Percentiles rank a stretch among this genome's conserved stretches.
Conservation (phyloP, 1,140 invertebrate genomes). For the Microplitis demolitor region DNA sequence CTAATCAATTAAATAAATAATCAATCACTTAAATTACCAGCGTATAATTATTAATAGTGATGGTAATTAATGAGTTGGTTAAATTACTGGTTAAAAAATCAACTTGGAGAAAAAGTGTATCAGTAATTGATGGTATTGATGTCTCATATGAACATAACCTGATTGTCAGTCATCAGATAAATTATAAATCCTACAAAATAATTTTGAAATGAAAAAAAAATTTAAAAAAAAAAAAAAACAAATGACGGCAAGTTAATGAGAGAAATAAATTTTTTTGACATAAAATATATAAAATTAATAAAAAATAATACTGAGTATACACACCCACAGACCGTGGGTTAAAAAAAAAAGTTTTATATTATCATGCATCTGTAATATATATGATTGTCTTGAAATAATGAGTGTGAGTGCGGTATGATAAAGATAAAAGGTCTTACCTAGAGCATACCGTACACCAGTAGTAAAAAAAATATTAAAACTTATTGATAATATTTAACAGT, state of each 20-base stretch:
- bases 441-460: constrained; percentile 55
- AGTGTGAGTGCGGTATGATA: neutral
- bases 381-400: neutral
- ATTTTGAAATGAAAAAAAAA: neutral
- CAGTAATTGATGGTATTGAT: neutral
- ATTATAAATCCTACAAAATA: neutral
- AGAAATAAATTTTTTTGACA: neutral
- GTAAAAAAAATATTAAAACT: constrained; percentile 34
- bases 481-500: constrained; percentile 29
- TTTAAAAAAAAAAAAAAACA: neutral
- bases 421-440: constrained; percentile 49
- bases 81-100: neutral
- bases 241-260: neutral
- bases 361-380: constrained; percentile 6
- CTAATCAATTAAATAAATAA: no score
- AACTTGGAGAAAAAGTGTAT: neutral
- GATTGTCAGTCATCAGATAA: neutral
- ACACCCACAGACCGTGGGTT: constrained; percentile 1
- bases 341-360: neutral
- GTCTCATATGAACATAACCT: constrained; percentile 8
- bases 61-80: no score
- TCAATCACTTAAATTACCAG: no score
- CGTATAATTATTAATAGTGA: no score
- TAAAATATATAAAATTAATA: neutral
- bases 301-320: neutral